A percentile compares a stretch with the other conserved stretches of the same genome.
Evolutionary conservation across 2,797 vertebrate species (phyloP).

Genomic region (Sebastes hubbsi): DNA sequence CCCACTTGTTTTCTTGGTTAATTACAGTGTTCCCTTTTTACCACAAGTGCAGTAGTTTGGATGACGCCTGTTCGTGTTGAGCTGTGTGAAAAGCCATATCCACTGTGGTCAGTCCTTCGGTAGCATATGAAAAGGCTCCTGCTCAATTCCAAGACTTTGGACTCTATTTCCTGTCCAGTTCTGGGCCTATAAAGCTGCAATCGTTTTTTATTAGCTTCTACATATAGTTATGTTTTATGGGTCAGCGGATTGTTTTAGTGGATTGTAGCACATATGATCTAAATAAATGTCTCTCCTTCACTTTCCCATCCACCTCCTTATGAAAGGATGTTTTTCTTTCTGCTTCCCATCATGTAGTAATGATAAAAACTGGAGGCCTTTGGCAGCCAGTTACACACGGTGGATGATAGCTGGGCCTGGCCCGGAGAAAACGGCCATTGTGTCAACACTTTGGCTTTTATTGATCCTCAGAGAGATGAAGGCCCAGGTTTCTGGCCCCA

Average conservation of each 20-base stretch:
- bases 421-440: slow-evolving; percentile 75
- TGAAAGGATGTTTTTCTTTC: slow-evolving; percentile 57
- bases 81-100: slow-evolving; percentile 44
- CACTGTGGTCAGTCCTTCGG: slow-evolving; percentile 33
- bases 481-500: slow-evolving; percentile 68
- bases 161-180: slow-evolving; percentile 50
- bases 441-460: slow-evolving; percentile 81
- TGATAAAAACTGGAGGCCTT: slow-evolving; percentile 71
- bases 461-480: slow-evolving; percentile 72
- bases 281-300: neutral
- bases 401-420: slow-evolving; percentile 52
- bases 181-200: slow-evolving; percentile 50
- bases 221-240: slow-evolving; percentile 59
- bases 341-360: slow-evolving; percentile 62
- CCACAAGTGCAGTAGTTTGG: slow-evolving; percentile 17
- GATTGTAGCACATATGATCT: slow-evolving; percentile 17
- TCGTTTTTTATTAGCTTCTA: slow-evolving; percentile 59
- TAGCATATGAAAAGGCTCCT: slow-evolving; percentile 34
- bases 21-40: slow-evolving; percentile 49
- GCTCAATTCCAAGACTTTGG: slow-evolving; percentile 31
- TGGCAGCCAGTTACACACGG: slow-evolving; percentile 56
- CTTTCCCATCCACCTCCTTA: slow-evolving; percentile 46
- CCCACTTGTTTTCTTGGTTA: slow-evolving; percentile 45
- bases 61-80: slow-evolving; percentile 23
- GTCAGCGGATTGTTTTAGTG: slow-evolving; percentile 54